Evolutionary conservation across 2,113 vertebrate species (phyloP), one percentile per base, ranked within the genome.

Genomic region (Seriola rivoliana): DNA sequence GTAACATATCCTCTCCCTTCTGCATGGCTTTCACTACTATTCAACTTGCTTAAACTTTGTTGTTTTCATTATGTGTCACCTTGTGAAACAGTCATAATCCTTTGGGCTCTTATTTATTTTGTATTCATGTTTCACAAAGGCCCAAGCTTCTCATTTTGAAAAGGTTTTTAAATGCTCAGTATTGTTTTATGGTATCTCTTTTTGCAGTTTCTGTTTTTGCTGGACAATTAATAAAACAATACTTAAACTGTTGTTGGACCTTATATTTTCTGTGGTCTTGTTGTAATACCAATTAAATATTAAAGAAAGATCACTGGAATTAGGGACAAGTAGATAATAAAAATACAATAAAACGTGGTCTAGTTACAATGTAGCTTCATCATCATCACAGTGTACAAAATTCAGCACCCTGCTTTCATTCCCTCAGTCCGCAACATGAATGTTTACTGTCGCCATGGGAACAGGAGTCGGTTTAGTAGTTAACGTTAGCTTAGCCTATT

Each of bases 21-120:
- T 92, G 91, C 92, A 91, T 92, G 92, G 85, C 80, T 85, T 89
- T 88, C 48, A 62, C 34, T 40, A 44, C 21, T 79, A 54, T 89
- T 68, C n/a, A 64, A 63, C 58, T 48, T 67, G 34, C 69, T 62
- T 73, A 9, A 63, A 50, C 2, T 42, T 73, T 80, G 55, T 71
- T 81, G 69, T 80, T 70, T 84, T 87, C 40, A 76, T 36, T 29
- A 46, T 12, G 34, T 71, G 73, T 87, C 75, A 82, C 74, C 82
- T 73, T 81, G 77, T 89, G 70, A 46, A 88, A 70, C 34, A 4
- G 66, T 72, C 21, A 60, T 25, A 64, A 86, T 74, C 84, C 29
- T 81, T 65, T 87, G 46, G 72, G 38, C 75, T 77, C 46, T 72
- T 59, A 29, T 77, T 78, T 83, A 32, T 80, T 80, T 85, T 90